Percentiles rank a stretch among this genome's conserved stretches.
Conservation (phyloP, 2,113 vertebrate species). For the Mola mola region DNA sequence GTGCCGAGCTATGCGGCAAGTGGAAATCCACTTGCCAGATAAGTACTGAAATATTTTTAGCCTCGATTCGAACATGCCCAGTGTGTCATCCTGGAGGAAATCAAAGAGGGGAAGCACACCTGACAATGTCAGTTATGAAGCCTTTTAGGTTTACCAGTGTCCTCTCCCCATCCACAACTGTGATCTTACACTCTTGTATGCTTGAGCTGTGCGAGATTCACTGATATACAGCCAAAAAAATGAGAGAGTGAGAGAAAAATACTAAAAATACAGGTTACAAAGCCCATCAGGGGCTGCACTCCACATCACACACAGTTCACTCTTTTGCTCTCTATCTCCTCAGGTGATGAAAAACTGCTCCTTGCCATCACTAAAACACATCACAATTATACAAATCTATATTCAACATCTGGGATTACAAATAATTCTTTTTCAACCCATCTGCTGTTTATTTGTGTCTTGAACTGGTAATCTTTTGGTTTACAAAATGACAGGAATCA, state of each 20-base stretch:
- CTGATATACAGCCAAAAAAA: neutral
- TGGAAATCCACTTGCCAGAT: slow-evolving; percentile 54
- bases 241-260: too few species aligned
- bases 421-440: too few species aligned
- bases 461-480: too few species aligned
- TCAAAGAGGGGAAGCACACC: slow-evolving; percentile 44
- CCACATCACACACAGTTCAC: neutral
- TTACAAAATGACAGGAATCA: too few species aligned
- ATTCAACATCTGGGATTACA: too few species aligned
- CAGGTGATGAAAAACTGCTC: too few species aligned
- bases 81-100: slow-evolving; percentile 64
- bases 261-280: neutral
- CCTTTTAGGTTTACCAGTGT: slow-evolving; percentile 33
- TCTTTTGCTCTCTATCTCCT: neutral
- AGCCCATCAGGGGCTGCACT: neutral
- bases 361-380: too few species aligned
- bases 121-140: slow-evolving; percentile 36
- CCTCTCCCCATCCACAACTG: slow-evolving; percentile 8
- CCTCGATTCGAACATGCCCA: slow-evolving; percentile 59
- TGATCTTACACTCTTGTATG: neutral
- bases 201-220: too few species aligned
- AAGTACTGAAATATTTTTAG: slow-evolving; percentile 54
- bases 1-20: slow-evolving; percentile 23
- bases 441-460: too few species aligned
- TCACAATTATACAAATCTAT: too few species aligned